Evolutionary conservation across 2,888 invertebrate species (phyloP).

Genomic region (Eilema depressum): DNA sequence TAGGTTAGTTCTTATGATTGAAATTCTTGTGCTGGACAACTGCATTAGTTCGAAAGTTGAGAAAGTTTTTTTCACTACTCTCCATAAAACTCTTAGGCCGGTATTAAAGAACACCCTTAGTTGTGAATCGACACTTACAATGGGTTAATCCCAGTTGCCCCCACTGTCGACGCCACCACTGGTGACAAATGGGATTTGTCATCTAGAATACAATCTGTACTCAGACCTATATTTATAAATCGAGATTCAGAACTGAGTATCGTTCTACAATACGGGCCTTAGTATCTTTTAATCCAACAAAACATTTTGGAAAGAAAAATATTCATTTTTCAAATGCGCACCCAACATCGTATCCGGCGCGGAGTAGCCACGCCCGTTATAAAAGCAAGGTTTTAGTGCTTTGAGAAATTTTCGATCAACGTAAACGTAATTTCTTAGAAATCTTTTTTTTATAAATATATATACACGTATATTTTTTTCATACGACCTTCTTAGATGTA

Average conservation of each 20-base stretch:
- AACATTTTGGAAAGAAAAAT: background rate
- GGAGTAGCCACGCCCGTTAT: constrained; percentile 4
- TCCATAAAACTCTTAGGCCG: background rate
- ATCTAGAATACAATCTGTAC: no score
- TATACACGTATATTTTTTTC: no score
- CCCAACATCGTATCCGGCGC: background rate
- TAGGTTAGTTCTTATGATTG: no score
- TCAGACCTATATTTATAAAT: no score
- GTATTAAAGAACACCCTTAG: no score
- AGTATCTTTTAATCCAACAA: background rate
- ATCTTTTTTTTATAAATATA: background rate
- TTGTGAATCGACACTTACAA: no score
- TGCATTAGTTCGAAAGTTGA: background rate
- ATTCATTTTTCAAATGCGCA: constrained; percentile 4
- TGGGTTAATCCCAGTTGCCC: no score
- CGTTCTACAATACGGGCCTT: no score
- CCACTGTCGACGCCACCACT: no score
- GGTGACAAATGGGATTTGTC: no score
- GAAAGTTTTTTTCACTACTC: background rate
- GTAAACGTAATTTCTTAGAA: constrained; percentile 1
- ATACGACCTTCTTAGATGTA: background rate
- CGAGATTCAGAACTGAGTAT: no score
- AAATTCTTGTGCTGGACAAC: no score
- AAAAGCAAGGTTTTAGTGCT: constrained; percentile 7
- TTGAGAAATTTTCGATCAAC: background rate